Evolutionary conservation across 1,140 invertebrate species (phyloP), one percentile per base, ranked within the genome.

Genomic region (Daktulosphaira vitifoliae): DNA sequence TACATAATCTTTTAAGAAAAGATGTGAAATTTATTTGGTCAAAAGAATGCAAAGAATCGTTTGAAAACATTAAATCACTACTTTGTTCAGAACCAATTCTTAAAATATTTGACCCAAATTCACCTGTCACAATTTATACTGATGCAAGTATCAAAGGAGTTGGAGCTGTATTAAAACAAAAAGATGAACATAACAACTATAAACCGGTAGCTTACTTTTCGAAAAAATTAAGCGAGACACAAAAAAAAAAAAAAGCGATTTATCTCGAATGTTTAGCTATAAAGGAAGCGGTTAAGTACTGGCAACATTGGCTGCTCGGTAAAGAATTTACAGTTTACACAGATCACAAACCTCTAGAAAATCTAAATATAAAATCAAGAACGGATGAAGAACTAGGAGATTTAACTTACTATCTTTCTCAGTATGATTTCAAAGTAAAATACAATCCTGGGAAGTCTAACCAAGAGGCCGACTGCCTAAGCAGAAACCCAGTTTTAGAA

Each of bases 261-360:
- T 73, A 73, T 51, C 26, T 73, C 22, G 72, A 75, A 71, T 74
- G 70, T 65, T 53, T 74, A 68, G 73, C 71, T 22, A 75, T 76
- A 29, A 75, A 73, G 72, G 74, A 76, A 71, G 68, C 70, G 29
- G 29, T 76, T 18, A 73, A 68, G 68, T 76, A 74, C 66, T 76
- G 74, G 73, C 73, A 75, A 68, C 65, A 74, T 50, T 72, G 70
- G 72, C 64, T 76, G 6, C 73, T 75, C 48, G 72, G 69, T 20
- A 75, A 68, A 64, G n/a, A 51, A 65, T 76, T 76, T 54, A 72
- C 25, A 53, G 72, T 75, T 29, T 74, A 68, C 42, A 71, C 73
- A 67, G 73, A 75, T 67, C 73, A 76, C 65, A 75, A 75, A 69
- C 72, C 73, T 70, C 68, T 72, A 54, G 71, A 73, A 71, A 76